These are phyloP conservation scores for Watsonalla binaria DNA, from an alignment of 2,888 invertebrate species.

Conservation along the genomic window DNA sequence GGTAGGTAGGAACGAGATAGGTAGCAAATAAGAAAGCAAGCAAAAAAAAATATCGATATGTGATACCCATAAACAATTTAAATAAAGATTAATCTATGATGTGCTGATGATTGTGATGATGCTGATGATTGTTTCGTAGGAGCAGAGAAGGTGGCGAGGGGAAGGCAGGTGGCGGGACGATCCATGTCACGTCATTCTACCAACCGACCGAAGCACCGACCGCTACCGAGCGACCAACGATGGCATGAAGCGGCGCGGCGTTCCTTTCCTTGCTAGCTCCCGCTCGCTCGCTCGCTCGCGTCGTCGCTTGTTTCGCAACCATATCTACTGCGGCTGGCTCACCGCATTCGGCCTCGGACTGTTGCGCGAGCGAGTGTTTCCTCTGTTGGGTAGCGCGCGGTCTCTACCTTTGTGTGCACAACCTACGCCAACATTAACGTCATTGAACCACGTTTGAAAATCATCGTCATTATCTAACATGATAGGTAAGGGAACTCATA, in stretches of 20 bases:
- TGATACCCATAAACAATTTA: too few relatives aligned
- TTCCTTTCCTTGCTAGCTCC: slow-evolving; percentile 8
- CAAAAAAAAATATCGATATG: too few relatives aligned
- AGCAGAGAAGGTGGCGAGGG: not conserved
- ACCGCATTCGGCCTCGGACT: slow-evolving; percentile 66
- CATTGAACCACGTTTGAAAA: slow-evolving; percentile 55
- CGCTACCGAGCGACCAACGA: not conserved
- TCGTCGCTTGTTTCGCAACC: slow-evolving; percentile 19
- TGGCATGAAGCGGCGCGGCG: slow-evolving; percentile 5
- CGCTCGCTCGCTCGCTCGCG: slow-evolving; percentile 25
- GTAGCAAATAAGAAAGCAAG: too few relatives aligned
- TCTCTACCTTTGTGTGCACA: slow-evolving; percentile 50
- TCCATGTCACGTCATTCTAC: not conserved
- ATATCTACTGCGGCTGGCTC: slow-evolving; percentile 19
- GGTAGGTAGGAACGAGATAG: too few relatives aligned
- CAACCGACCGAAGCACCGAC: not conserved
- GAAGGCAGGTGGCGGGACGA: not conserved
- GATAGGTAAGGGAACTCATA: slow-evolving; percentile 58
- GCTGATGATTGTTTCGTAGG: not conserved
- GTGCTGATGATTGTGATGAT: not conserved
- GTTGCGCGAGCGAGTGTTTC: slow-evolving; percentile 54
- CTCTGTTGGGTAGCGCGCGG: slow-evolving; percentile 26
- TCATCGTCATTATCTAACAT: slow-evolving; percentile 56
- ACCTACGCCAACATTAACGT: slow-evolving; percentile 75
- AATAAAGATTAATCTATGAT: too few relatives aligned